Evolutionary conservation across 2,888 invertebrate species (phyloP).

Genomic region (Acrobasis consociella): DNA sequence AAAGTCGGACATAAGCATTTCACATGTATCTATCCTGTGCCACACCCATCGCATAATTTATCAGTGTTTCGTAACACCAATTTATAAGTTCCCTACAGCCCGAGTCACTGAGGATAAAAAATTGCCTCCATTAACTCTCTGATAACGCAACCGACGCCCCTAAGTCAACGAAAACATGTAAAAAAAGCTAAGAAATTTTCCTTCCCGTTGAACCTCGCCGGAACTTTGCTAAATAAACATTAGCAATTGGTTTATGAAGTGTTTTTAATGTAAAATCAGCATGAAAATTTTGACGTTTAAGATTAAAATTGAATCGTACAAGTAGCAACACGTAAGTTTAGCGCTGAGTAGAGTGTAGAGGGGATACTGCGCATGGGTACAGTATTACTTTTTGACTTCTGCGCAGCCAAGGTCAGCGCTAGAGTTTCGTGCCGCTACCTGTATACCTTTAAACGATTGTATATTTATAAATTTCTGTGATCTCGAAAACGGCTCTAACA

Average conservation of each 20-base stretch:
- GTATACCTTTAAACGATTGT: too few species aligned
- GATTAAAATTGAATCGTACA: too few species aligned
- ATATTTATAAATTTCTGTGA: too few species aligned
- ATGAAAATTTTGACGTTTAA: too few species aligned
- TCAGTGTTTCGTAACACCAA: constrained; percentile 10
- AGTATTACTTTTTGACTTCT: too few species aligned
- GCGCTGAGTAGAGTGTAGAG: too few species aligned
- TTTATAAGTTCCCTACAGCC: constrained; percentile 13
- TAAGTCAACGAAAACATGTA: not conserved
- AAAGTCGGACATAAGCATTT: not conserved
- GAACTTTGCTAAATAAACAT: not conserved
- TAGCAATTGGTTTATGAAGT: not conserved
- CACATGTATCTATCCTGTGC: not conserved
- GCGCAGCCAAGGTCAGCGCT: too few species aligned
- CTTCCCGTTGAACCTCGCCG: not conserved
- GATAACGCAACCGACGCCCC: constrained; percentile 3
- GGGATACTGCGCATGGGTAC: too few species aligned
- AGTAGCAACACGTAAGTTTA: too few species aligned
- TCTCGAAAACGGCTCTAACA: too few species aligned
- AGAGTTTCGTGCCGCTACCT: too few species aligned
- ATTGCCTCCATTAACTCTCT: constrained; percentile 9
- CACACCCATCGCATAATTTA: constrained; percentile 4
- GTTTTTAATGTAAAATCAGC: not conserved
- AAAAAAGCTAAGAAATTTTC: not conserved
- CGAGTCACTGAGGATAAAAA: constrained; percentile 14